Evolutionary conservation across 35 echinoderm and acorn worm species (phyloP), one percentile per base, ranked within the genome.

Genomic region (Ptychodera flava): DNA sequence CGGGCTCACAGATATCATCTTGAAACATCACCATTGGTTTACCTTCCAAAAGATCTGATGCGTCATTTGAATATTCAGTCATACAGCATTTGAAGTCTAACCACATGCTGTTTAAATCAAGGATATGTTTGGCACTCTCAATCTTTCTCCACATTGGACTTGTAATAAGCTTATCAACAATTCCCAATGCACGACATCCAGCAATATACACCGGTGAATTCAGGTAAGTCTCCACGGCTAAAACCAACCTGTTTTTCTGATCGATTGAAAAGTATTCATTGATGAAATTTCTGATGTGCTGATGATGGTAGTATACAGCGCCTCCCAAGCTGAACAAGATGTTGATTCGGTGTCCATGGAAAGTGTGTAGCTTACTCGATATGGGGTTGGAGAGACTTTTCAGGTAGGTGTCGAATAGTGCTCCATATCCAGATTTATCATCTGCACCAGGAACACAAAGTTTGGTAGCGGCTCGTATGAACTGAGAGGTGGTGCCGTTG

Each of bases 291-390:
- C 0, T 37, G 1, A 93, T 90, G 81, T 87, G 89, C 29, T 90
- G 12, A 14, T 83, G 38, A 77, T 93, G 92, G 45, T 81, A 90
- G 36, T 78, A 89, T 0, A 80, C 83, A 16, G 76, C 79, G 14
- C 79, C 88, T 34, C 83, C 88, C 16, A 79, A 45, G 35, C 90
- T 38, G 29, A 93, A 93, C 0, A 93, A 30, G 28, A 93, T 93
- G 32, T 87, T 90, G 1, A 85, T 80, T 28, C 88, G 31, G 64
- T 93, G 90, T 28, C 92, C 92, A 22, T 64, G 45, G 22, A 64
- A 64, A 12, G 45, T 64, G 45, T 22, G 45, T 12, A 64, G 45
- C 22, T 64, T 64, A 64, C 45, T 64, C 22, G 45, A 12, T 6
- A 64, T 22, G 6, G 45, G 45, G 22, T 64, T 6, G 45, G 45